Conservation (phyloP, 2,113 vertebrate genomes). For the Ceyx cyanopectus region DNA sequence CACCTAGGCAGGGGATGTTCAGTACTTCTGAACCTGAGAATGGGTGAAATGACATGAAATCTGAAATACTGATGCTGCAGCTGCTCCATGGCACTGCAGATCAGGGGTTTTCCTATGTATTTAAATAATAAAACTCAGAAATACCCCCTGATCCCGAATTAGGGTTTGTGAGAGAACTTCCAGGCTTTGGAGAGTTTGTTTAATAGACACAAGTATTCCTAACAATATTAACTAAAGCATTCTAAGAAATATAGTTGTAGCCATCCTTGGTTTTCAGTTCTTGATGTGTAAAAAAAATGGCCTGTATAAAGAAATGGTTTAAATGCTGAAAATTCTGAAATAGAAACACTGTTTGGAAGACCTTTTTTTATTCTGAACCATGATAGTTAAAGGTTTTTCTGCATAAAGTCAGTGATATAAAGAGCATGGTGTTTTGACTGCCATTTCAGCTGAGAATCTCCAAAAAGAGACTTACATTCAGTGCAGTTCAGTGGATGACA, state of each 20-base stretch:
- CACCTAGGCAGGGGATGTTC: not conserved
- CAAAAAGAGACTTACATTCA: not conserved
- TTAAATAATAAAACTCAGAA: not conserved
- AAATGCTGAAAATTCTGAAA: not conserved
- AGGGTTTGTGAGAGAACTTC: constrained; percentile 7
- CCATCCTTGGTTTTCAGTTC: not conserved
- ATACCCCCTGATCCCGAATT: not conserved
- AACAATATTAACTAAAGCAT: not conserved
- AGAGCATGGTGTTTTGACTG: not conserved
- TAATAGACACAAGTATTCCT: not conserved
- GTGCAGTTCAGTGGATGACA: not conserved
- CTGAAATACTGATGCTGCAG: not conserved
- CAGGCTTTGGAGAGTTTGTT: not conserved
- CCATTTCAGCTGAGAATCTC: not conserved
- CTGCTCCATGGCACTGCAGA: not conserved
- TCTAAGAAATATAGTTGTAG: not conserved
- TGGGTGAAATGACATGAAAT: not conserved
- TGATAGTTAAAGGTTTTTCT: not conserved
- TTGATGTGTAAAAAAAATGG: not conserved
- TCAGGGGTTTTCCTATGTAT: not conserved
- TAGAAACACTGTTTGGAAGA: not conserved
- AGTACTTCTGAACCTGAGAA: not conserved
- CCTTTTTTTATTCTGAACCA: not conserved
- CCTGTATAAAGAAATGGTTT: not conserved
- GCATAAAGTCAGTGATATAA: not conserved